phyloP scores from a whole-genome alignment of 2,113 vertebrate species.

The Drymodes brunneopygia region DNA sequence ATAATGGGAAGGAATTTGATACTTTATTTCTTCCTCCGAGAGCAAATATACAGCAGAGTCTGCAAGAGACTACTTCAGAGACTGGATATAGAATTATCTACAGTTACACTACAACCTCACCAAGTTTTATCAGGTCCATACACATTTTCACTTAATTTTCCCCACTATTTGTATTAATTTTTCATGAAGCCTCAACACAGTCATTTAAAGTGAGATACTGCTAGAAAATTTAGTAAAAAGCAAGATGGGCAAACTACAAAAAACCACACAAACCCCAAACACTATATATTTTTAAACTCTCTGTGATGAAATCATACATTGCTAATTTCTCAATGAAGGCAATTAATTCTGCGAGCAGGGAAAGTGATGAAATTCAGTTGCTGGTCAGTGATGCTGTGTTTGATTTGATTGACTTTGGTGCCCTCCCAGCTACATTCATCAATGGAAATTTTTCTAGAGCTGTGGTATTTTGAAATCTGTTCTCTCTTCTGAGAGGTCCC shows the following conservation, averaged over 20 bases:
- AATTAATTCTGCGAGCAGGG: neutral
- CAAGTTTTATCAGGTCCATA: neutral
- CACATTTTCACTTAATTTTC: conserved; percentile 12
- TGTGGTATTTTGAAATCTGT: neutral
- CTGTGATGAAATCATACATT: neutral
- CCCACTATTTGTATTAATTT: neutral
- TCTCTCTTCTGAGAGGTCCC: neutral
- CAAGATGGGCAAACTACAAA: neutral
- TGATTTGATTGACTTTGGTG: neutral
- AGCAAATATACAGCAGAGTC: conserved; percentile 22
- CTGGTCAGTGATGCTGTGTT: neutral
- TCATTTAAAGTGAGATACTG: neutral
- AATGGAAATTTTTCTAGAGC: neutral
- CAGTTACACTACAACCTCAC: conserved; percentile 37
- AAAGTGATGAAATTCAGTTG: neutral
- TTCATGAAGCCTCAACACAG: neutral
- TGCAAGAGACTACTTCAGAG: conserved; percentile 41
- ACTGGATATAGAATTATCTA: conserved; percentile 42
- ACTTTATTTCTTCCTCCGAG: conserved; percentile 56
- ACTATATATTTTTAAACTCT: neutral
- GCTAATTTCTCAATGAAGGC: neutral
- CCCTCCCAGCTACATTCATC: neutral
- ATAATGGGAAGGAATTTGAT: conserved; percentile 44
- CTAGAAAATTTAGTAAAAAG: neutral
- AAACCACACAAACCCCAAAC: neutral